Evolutionary conservation across 2,797 vertebrate genomes (phyloP).

Genomic region (Smutsia temminckii): DNA sequence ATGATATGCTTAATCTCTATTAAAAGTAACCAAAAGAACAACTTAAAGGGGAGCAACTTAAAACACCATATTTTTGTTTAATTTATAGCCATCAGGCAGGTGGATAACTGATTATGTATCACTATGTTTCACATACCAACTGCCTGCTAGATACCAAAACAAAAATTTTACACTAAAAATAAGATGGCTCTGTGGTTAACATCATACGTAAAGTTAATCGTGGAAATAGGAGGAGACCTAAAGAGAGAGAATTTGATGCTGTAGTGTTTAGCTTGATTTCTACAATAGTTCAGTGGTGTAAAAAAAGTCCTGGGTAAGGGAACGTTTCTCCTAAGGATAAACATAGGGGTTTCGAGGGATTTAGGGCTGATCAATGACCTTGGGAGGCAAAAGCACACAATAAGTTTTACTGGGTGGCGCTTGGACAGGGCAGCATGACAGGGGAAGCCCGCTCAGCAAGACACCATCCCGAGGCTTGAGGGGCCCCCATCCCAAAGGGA

Average conservation of each 20-base stretch:
- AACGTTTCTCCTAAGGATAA: neutral
- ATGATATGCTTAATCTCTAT: neutral
- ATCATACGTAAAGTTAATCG: neutral
- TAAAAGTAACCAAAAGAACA: neutral
- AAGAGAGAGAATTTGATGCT: neutral
- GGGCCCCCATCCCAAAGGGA: no score
- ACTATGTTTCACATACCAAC: neutral
- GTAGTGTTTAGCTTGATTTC: neutral
- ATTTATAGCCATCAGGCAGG: neutral
- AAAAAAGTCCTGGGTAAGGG: neutral
- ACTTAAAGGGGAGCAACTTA: neutral
- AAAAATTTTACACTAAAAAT: neutral
- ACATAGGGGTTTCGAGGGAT: neutral
- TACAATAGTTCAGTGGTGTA: neutral
- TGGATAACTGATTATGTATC: neutral
- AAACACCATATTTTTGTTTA: neutral
- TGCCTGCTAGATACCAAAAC: neutral
- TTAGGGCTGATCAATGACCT: neutral
- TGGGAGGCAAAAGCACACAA: no score
- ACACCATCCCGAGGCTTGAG: neutral
- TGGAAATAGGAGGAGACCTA: neutral
- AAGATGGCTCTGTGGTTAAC: neutral
- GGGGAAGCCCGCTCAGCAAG: neutral
- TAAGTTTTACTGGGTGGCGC: rapidly evolving
- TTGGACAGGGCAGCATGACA: no score